Evolutionary conservation across 2,113 vertebrate genomes (phyloP), one percentile per base, ranked within the genome.

Genomic region (Agelaius tricolor): DNA sequence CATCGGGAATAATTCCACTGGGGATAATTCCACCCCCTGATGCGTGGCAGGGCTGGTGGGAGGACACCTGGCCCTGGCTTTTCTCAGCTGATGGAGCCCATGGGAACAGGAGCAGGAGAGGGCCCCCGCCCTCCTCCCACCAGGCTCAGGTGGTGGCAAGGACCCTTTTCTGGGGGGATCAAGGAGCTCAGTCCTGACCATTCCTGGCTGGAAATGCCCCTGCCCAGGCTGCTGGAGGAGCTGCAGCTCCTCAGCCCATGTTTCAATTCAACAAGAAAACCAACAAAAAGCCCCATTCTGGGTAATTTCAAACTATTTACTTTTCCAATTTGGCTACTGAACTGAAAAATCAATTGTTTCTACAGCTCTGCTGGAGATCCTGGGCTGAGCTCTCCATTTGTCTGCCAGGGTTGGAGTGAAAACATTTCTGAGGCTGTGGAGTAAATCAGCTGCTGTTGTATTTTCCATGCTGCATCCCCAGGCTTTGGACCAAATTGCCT

Each of bases 321-420:
- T 95, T 76, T 85, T 83, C 86, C 63, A 90, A 33, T 92, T 92
- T 94, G 94, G 94, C 91, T 65, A 39, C 83, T 49, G 89, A 85
- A 82, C 21, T 93, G 96, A 76, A 88, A 96, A 96, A 94, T 94
- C 94, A 94, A 94, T 96, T 96, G 80, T 90, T 95, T 43, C 72
- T 90, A 2, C 75, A 69, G 86, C 86, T 82, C 93, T 85, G 89
- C 84, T 89, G 89, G 91, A 89, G 87, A 51, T 58, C 28, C 81
- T 62, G 91, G 89, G 89, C 75, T 67, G 63, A 81, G 43, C 9
- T 79, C 54, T 61, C 30, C 5, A 9, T 62, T 73, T 49, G 46
- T 6, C 46, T 92, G 96, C 91, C 91, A 94, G 51, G 51, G 23
- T 2, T 74, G 84, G 30, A 74, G 79, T 28, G 67, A 13, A 57